A percentile compares a stretch with the other conserved stretches of the same genome.
phyloP scores from a whole-genome alignment of 2,888 invertebrate genomes.

The Coecobrya sp. region DNA sequence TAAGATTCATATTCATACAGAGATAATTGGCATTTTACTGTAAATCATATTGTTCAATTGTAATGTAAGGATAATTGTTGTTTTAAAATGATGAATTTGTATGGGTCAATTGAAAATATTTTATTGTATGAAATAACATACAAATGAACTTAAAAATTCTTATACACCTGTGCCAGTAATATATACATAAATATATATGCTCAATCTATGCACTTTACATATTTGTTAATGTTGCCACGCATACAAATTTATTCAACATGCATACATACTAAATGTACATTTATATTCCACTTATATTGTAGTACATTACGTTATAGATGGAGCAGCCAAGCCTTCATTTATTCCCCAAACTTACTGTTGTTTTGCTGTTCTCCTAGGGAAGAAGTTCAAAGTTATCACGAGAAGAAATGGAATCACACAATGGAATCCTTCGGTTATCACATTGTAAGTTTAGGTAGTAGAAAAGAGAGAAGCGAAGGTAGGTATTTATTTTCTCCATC shows the following conservation, averaged over 20 bases:
- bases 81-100: too few species aligned
- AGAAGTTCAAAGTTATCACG: slow-evolving; percentile 13
- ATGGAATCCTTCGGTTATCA: neutral
- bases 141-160: too few species aligned
- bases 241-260: too few species aligned
- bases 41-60: too few species aligned
- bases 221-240: too few species aligned
- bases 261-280: too few species aligned
- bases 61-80: too few species aligned
- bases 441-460: neutral
- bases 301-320: neutral
- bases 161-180: too few species aligned
- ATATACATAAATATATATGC: too few species aligned
- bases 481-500: slow-evolving; percentile 8
- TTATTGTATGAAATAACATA: too few species aligned
- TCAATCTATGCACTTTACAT: too few species aligned
- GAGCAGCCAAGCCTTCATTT: slow-evolving; percentile 24
- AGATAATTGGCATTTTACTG: neutral
- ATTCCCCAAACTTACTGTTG: neutral
- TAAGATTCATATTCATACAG: neutral
- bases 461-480: neutral
- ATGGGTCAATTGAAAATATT: too few species aligned
- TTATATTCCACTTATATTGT: neutral
- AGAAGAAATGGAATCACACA: slow-evolving; percentile 8
- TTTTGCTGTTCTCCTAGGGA: neutral